A percentile compares a stretch with the other conserved stretches of the same genome.
These are phyloP conservation scores for Grapholita molesta DNA, from an alignment of 1,140 invertebrate species.

Conservation along the genomic window DNA sequence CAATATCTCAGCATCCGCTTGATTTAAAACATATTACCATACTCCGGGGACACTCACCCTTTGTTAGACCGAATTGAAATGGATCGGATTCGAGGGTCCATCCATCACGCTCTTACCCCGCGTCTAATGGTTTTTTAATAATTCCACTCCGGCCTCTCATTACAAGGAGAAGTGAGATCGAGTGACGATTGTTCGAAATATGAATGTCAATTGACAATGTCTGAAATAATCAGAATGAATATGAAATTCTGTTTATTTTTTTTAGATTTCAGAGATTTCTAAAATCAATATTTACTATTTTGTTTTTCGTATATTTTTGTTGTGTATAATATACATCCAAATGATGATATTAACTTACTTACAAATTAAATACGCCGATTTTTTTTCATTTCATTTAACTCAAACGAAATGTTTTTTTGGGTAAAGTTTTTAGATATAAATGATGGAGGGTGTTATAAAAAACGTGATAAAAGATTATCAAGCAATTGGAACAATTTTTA, in stretches of 20 bases:
- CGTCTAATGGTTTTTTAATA: conserved; percentile 76
- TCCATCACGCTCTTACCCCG: conserved; percentile 67
- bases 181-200: conserved; percentile 58
- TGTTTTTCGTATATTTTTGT: no score
- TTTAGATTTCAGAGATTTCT: no score
- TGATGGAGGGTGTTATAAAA: no score
- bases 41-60: conserved; percentile 63
- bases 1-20: conserved; percentile 29
- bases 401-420: no score
- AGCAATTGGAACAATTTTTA: no score
- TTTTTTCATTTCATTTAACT: no score
- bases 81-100: conserved; percentile 71
- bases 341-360: no score
- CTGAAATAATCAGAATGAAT: conserved; percentile 43
- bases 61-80: conserved; percentile 71
- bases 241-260: conserved; percentile 22
- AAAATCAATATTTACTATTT: no score
- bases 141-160: conserved; percentile 65
- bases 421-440: no score
- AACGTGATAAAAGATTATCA: no score
- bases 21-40: conserved; percentile 59
- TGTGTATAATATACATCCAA: no score
- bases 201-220: conserved; percentile 67
- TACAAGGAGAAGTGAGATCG: conserved; percentile 63
- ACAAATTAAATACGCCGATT: no score